phyloP scores from a whole-genome alignment of 2,113 vertebrate genomes.

The Dolichallabes microphthalmus region DNA sequence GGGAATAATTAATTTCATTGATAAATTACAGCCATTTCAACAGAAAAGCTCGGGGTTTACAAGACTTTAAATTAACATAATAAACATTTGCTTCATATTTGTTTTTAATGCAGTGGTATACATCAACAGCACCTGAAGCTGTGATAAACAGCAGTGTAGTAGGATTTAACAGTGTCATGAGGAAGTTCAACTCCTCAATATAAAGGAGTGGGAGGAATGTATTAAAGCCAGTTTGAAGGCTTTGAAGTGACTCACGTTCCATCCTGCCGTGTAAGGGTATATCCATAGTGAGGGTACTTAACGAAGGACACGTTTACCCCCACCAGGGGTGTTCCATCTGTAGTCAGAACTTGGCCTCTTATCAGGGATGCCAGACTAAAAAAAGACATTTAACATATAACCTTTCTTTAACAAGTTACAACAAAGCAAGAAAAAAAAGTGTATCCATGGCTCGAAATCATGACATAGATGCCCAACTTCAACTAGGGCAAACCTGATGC shows the following conservation, averaged over 20 bases:
- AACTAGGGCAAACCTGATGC: not conserved
- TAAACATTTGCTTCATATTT: constrained; percentile 49
- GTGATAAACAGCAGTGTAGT: constrained; percentile 11
- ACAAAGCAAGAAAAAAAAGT: not conserved
- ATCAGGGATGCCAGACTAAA: constrained; percentile 91
- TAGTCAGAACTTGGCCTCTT: constrained; percentile 96
- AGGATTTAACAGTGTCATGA: constrained; percentile 2
- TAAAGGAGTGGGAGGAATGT: not conserved
- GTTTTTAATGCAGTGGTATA: constrained; percentile 34
- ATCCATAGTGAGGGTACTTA: constrained; percentile 96
- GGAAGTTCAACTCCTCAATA: constrained; percentile 21
- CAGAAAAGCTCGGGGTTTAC: constrained; percentile 43
- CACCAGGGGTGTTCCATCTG: constrained; percentile 94
- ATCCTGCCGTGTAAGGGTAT: constrained; percentile 96
- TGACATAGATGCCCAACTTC: not conserved
- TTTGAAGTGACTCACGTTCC: constrained; percentile 87
- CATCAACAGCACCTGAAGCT: constrained; percentile 30
- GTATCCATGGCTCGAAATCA: not conserved
- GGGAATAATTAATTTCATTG: constrained; percentile 51
- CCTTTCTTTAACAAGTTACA: not conserved
- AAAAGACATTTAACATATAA: constrained; percentile 37
- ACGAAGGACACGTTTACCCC: constrained; percentile 98
- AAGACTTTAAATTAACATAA: constrained; percentile 39
- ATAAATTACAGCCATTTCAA: constrained; percentile 48
- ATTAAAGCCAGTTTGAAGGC: not conserved